Evolutionary conservation across 2,888 invertebrate genomes (phyloP).

Genomic region (Phortica okadai): DNA sequence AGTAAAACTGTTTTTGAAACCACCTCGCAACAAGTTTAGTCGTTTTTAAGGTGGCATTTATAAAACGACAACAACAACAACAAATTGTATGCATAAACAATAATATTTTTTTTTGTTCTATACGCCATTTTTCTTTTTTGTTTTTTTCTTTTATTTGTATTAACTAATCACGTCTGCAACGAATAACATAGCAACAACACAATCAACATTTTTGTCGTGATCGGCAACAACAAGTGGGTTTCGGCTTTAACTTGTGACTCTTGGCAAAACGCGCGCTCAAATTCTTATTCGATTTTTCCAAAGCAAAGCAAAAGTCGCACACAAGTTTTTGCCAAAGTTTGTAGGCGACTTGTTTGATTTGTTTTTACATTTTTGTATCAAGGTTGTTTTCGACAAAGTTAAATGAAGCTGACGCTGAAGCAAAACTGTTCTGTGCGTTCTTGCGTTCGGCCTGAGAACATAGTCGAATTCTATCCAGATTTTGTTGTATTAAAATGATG

Average conservation of each 20-base stretch:
- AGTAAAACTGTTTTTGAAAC: conserved; percentile 9
- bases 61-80: not conserved
- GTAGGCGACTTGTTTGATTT: conserved; percentile 31
- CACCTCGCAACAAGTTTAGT: conserved; percentile 17
- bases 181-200: not conserved
- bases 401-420: not conserved
- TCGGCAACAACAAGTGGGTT: conserved; percentile 16
- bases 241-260: not conserved
- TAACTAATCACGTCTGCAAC: conserved; percentile 14
- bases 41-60: conserved; percentile 15
- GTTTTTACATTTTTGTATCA: conserved; percentile 27
- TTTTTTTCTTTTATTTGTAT: not conserved
- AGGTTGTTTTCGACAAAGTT: conserved; percentile 16
- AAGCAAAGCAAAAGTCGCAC: conserved; percentile 6
- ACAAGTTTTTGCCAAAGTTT: not conserved
- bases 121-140: not conserved
- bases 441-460: conserved; percentile 3
- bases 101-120: not conserved
- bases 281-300: conserved; percentile 24
- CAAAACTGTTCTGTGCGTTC: not conserved
- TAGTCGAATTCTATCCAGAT: not conserved
- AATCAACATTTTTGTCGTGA: conserved; percentile 9
- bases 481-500: conserved; percentile 7
- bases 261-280: not conserved
- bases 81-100: conserved; percentile 13